Conservation (phyloP, 2,797 vertebrate genomes). For the Hydrolagus colliei region DNA sequence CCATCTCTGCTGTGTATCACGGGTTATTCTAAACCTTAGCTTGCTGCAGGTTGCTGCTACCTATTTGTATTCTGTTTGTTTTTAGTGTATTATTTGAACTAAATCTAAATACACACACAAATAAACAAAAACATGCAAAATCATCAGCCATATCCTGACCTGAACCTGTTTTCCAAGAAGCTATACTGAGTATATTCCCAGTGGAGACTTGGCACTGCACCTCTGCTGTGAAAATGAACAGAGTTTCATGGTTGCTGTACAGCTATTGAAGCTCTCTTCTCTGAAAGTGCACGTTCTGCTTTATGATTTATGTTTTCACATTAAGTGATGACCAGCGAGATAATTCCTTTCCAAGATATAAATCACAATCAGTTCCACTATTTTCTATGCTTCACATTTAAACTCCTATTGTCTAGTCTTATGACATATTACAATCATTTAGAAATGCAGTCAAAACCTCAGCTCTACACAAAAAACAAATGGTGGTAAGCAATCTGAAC, state of each 20-base stretch:
- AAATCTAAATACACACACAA: too few species aligned
- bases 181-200: constrained; percentile 34
- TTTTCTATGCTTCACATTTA: neutral
- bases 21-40: neutral
- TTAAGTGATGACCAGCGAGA: constrained; percentile 5
- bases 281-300: constrained; percentile 36
- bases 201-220: constrained; percentile 29
- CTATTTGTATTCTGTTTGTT: neutral
- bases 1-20: neutral
- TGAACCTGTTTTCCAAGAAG: constrained; percentile 6
- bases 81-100: neutral
- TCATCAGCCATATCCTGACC: neutral
- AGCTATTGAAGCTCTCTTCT: constrained; percentile 36
- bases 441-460: neutral
- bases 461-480: neutral
- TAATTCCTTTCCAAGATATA: constrained; percentile 33
- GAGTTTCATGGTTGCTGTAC: constrained; percentile 40
- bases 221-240: constrained; percentile 29
- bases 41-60: neutral
- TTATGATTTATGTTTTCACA: constrained; percentile 39
- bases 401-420: neutral
- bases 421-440: neutral
- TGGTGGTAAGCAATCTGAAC: neutral
- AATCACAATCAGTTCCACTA: constrained; percentile 30
- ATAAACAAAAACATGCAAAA: neutral